A percentile compares a stretch with the other conserved stretches of the same genome.
Evolutionary conservation across 2,113 vertebrate genomes (phyloP).

Genomic region (Albula goreensis): DNA sequence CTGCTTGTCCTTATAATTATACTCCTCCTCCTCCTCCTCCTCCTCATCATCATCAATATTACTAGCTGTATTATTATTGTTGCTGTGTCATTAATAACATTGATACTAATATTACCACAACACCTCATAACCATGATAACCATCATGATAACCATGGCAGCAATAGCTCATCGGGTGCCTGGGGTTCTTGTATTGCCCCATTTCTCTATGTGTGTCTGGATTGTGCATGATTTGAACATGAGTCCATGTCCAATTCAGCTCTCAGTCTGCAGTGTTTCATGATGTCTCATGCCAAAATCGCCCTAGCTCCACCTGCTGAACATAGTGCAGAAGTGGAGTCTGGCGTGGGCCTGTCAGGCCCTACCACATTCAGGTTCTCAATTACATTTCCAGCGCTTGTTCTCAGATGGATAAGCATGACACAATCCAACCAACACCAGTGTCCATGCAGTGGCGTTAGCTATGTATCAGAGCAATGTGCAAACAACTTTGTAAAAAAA

Average conservation of each 20-base stretch:
- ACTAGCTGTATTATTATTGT: too few relatives aligned
- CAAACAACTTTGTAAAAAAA: neutral
- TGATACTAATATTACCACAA: neutral
- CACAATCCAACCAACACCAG: neutral
- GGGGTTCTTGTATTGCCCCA: neutral
- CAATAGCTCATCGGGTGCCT: too few relatives aligned
- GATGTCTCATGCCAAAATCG: neutral
- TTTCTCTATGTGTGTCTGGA: neutral
- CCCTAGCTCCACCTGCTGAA: neutral
- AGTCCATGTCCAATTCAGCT: neutral
- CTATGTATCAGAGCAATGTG: neutral
- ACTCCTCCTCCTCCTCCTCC: neutral
- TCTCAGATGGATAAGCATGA: neutral
- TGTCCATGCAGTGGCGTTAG: neutral
- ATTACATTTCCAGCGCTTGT: constrained; percentile 5
- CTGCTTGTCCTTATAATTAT: neutral
- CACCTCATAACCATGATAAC: neutral
- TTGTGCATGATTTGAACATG: neutral
- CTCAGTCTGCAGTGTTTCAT: neutral
- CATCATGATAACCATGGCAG: too few relatives aligned
- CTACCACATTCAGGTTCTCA: neutral
- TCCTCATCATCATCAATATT: neutral
- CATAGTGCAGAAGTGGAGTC: neutral
- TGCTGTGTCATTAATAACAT: neutral
- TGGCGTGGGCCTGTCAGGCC: neutral